Conservation (phyloP, 2,113 vertebrate genomes). For the Rallus limicola region DNA sequence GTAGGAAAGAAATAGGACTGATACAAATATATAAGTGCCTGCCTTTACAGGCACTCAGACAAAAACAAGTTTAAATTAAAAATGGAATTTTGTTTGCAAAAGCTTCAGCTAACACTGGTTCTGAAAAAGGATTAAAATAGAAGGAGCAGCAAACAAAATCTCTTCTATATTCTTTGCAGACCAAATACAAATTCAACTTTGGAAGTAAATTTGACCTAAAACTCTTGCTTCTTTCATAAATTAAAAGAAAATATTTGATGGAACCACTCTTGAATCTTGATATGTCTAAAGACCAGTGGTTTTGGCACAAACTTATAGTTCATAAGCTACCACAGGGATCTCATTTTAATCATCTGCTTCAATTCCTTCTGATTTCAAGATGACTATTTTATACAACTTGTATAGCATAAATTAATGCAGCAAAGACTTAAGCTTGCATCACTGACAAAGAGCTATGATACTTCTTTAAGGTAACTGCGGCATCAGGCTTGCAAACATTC, state of each 20-base stretch:
- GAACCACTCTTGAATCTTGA: background rate
- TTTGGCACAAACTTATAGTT: background rate
- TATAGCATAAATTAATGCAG: background rate
- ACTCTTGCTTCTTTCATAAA: background rate
- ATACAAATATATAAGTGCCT: background rate
- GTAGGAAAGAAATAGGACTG: background rate
- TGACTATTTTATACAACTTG: background rate
- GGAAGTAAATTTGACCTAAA: slow-evolving; percentile 29
- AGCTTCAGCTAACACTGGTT: slow-evolving; percentile 1
- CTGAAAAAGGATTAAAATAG: slow-evolving; percentile 18
- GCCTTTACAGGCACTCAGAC: background rate
- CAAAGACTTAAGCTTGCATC: background rate
- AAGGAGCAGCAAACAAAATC: slow-evolving; percentile 18
- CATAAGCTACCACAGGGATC: rapidly evolving
- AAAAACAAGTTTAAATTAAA: background rate
- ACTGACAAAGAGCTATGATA: background rate
- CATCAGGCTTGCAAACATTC: background rate
- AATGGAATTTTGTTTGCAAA: background rate
- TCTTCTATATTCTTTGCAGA: background rate
- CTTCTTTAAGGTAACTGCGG: background rate
- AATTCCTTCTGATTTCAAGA: background rate
- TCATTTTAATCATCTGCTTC: background rate
- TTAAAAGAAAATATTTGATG: slow-evolving; percentile 52
- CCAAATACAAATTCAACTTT: background rate
- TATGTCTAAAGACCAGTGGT: background rate